A percentile compares a stretch with the other conserved stretches of the same genome.
These are phyloP conservation scores for Lepidothrix coronata DNA, from an alignment of 2,113 vertebrate species.

Conservation along the genomic window DNA sequence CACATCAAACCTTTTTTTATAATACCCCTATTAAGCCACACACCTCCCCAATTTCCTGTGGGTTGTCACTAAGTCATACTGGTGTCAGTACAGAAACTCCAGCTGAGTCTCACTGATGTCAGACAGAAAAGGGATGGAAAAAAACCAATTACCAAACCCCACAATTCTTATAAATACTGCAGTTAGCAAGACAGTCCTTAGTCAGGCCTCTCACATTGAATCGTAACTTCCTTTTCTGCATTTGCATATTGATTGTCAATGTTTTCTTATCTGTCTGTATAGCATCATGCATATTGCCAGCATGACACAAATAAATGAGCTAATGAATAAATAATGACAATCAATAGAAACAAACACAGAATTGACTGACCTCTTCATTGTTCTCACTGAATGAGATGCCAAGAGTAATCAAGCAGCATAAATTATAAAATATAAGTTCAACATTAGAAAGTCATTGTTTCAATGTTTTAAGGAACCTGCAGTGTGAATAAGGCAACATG, in stretches of 20 bases:
- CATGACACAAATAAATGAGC: conserved; percentile 8
- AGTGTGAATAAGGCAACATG: not conserved
- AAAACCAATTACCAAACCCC: not conserved
- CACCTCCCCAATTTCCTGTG: not conserved
- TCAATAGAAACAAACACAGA: conserved; percentile 38
- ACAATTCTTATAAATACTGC: not conserved
- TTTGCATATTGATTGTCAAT: not conserved
- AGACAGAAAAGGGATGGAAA: not conserved
- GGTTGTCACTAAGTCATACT: not conserved
- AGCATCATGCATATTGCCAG: not conserved
- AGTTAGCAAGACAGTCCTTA: not conserved
- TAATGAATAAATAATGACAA: conserved; percentile 64
- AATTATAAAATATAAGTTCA: conserved; percentile 40
- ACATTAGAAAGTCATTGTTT: not conserved
- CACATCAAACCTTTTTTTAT: not conserved
- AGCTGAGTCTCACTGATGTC: not conserved
- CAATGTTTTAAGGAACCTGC: not conserved
- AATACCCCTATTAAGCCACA: not conserved
- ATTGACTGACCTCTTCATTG: not conserved
- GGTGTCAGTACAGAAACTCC: not conserved
- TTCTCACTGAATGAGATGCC: not conserved
- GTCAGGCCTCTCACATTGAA: not conserved
- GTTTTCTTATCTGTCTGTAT: not conserved
- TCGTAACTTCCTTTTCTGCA: not conserved
- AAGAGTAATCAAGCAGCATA: conserved; percentile 8